Evolutionary conservation across 1,140 invertebrate genomes (phyloP).

Genomic region (Micrasema minimum): DNA sequence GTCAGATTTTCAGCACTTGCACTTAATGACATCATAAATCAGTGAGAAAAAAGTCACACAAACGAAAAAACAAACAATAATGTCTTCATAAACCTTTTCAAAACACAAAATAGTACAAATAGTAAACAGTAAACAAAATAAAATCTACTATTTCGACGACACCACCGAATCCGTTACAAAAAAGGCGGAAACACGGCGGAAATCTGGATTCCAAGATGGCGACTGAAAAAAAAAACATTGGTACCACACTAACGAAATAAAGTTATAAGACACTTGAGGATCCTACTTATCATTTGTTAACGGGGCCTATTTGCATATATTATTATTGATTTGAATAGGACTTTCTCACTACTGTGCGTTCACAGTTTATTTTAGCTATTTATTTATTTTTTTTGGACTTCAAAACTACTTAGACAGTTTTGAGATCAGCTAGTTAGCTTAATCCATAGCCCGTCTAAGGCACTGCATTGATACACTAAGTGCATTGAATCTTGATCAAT

Average conservation of each 20-base stretch:
- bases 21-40: slow-evolving; percentile 70
- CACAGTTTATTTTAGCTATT: too few relatives aligned
- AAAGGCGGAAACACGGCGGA: too few relatives aligned
- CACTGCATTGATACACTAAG: too few relatives aligned
- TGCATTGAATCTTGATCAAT: too few relatives aligned
- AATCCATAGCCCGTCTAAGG: too few relatives aligned
- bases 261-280: not conserved
- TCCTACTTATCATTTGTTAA: not conserved
- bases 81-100: not conserved
- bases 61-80: slow-evolving; percentile 18
- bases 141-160: slow-evolving; percentile 27
- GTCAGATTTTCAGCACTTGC: slow-evolving; percentile 74
- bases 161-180: too few relatives aligned
- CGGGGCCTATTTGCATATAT: not conserved
- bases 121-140: slow-evolving; percentile 3
- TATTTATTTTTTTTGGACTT: too few relatives aligned
- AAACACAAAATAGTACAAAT: slow-evolving; percentile 6
- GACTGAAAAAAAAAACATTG: not conserved
- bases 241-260: not conserved
- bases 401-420: too few relatives aligned
- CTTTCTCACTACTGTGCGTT: too few relatives aligned
- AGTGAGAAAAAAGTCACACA: slow-evolving; percentile 4
- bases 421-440: too few relatives aligned
- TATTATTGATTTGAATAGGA: not conserved
- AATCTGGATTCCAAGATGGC: not conserved